Base-by-base conservation (phyloP, 2,113 vertebrate genomes). In the Chaenocephalus aceratus region DNA sequence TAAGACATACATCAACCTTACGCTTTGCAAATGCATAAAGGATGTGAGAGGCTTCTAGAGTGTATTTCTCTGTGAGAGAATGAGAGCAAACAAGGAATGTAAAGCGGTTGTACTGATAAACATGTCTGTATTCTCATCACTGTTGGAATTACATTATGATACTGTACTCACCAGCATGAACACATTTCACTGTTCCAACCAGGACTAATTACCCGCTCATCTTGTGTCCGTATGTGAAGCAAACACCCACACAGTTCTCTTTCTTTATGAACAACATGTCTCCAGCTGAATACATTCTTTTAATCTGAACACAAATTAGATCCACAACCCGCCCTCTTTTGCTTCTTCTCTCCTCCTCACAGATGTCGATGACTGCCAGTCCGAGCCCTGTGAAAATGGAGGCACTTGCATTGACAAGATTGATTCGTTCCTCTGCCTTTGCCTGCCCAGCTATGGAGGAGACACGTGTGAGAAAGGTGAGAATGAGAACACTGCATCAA, bases 391-490 rank as follows among this genome's bases (percentile, higher is more conserved):
- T 83, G 96, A 96, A 90, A 99, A 99, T 0, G 98, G 97, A 13
- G 97, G 97, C 56, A 98, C 97, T 62, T 99, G 98, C 86, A 95
- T 99, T 0, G 97, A 99, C 2, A 98, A 98, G 83, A 94, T 97
- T 83, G 96, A 97, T 36, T 93, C 96, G 16, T 99, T 98, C 61
- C 74, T 96, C 85, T 99, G 98, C 94, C 95, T 99, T 77, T 99
- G 98, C 87, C 93, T 99, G 82, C 97, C 97, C 88, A 98, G 98
- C 92, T 99, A 99, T 0, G 96, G 95, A 0, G 98, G 97, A 80
- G 97, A 94, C 89, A 94, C 93, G n/a, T 99, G 98, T 2, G 97
- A 98, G 84, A 97, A 96, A 96, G 98, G 98, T 99, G 89, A 87
- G 93, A 18, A 16, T 14, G n/a, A 63, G 48, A 71, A 59, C 11